A percentile compares a stretch with the other conserved stretches of the same genome.
Conservation (phyloP, 2,113 vertebrate species). For the Tringa solitaria region DNA sequence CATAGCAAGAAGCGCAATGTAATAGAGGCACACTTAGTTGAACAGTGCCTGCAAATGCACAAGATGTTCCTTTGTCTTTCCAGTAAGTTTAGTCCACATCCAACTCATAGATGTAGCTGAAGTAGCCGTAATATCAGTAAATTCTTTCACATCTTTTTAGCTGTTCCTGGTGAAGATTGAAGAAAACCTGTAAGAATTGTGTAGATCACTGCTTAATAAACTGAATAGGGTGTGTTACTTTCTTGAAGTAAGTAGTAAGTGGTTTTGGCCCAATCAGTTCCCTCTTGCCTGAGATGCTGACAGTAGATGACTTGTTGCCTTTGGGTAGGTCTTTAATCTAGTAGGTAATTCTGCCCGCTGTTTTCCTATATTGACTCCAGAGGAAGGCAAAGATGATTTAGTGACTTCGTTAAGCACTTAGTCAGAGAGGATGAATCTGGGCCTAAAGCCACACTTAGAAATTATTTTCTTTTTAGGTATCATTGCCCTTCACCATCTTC, state of each 20-base stretch:
- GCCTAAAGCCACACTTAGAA: not conserved
- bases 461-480: not conserved
- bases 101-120: not conserved
- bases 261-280: not conserved
- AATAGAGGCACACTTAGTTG: not conserved
- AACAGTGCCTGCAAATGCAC: not conserved
- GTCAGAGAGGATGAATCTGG: not conserved
- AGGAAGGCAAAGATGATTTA: not conserved
- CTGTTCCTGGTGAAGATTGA: not conserved
- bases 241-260: not conserved
- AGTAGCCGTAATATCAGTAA: not conserved
- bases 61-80: not conserved
- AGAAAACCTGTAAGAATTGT: not conserved
- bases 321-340: not conserved
- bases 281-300: not conserved
- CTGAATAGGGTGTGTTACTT: not conserved
- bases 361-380: not conserved
- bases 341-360: not conserved
- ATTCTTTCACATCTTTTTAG: not conserved
- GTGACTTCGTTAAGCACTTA: not conserved
- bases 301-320: not conserved
- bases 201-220: not conserved
- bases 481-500: not conserved
- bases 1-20: not conserved
- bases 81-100: not conserved